Conservation (phyloP, 2,113 vertebrate genomes). For the Anolis carolinensis region DNA sequence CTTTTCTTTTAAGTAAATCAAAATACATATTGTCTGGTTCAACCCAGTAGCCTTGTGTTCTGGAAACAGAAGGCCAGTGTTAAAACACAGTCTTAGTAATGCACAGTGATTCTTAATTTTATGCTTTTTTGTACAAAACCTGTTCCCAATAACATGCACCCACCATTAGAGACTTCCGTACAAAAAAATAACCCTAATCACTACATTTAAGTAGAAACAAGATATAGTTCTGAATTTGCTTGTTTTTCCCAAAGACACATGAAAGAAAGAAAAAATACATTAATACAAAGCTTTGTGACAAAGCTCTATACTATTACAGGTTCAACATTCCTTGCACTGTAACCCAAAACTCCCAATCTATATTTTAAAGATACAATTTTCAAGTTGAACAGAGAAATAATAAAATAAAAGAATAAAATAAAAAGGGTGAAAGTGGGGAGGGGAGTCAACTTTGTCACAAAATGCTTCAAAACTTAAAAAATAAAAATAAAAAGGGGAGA, state of each 20-base stretch:
- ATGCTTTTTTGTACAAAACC: constrained; percentile 84
- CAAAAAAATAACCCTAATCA: constrained; percentile 84
- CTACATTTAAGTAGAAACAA: constrained; percentile 84
- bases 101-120: constrained; percentile 85
- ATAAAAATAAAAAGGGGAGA: constrained; percentile 75
- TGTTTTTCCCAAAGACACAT: constrained; percentile 74
- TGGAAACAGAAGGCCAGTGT: constrained; percentile 84
- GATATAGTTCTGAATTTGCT: constrained; percentile 85
- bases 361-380: constrained; percentile 80
- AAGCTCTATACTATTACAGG: constrained; percentile 88
- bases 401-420: constrained; percentile 49
- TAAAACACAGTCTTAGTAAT: constrained; percentile 84
- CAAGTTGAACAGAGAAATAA: constrained; percentile 86
- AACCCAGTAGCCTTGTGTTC: constrained; percentile 85
- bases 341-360: constrained; percentile 85
- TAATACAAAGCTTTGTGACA: constrained; percentile 89
- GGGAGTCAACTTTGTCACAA: constrained; percentile 78
- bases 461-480: constrained; percentile 81
- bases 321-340: constrained; percentile 85
- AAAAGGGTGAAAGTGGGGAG: constrained; percentile 61
- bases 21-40: constrained; percentile 90
- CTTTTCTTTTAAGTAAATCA: constrained; percentile 87
- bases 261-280: constrained; percentile 82
- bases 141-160: constrained; percentile 94
- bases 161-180: constrained; percentile 88